These are phyloP conservation scores for Myotis daubentonii DNA, from an alignment of 2,797 vertebrate genomes.

Conservation along the genomic window DNA sequence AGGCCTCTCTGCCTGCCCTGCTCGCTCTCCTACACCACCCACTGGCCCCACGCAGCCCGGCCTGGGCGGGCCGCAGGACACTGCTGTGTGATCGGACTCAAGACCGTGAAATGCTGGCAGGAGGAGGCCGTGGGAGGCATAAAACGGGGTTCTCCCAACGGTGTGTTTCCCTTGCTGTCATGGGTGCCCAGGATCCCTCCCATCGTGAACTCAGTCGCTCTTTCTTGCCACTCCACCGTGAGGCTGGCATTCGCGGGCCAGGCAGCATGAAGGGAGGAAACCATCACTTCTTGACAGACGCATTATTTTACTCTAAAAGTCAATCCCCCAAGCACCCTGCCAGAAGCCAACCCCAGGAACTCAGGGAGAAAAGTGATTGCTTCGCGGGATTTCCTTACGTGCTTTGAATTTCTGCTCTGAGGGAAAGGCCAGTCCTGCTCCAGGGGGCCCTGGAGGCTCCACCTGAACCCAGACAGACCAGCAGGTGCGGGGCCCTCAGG, in stretches of 20 bases:
- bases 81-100: background rate
- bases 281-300: background rate
- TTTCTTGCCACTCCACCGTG: accelerated
- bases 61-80: background rate
- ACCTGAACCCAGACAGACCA: background rate
- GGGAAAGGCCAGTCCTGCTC: background rate
- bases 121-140: too few relatives aligned
- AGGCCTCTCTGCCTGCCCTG: background rate
- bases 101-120: background rate
- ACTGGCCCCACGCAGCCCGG: accelerated
- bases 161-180: background rate
- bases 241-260: background rate
- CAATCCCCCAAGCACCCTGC: background rate
- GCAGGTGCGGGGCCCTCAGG: background rate
- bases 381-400: background rate
- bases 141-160: background rate
- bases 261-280: background rate
- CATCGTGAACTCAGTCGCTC: accelerated
- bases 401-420: background rate
- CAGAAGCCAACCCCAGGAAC: background rate
- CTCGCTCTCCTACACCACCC: background rate
- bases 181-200: background rate
- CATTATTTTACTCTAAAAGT: background rate
- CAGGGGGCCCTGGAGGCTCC: background rate
- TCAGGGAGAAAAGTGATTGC: background rate